Evolutionary conservation across 2,113 vertebrate genomes (phyloP).

Genomic region (Ammodytes marinus): DNA sequence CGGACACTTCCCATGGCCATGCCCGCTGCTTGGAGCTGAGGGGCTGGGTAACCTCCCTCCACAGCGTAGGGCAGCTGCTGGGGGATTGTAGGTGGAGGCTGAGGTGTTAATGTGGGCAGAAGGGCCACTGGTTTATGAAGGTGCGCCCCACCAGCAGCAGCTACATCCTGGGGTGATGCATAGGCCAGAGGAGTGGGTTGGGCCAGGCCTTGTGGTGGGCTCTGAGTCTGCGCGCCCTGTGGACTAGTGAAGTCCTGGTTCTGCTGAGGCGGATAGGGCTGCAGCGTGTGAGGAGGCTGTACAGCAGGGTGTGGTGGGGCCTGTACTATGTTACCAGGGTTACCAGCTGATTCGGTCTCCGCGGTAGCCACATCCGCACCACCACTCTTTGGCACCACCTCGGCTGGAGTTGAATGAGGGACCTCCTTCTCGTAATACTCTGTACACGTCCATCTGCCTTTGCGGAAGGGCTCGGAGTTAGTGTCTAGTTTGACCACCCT

Average conservation of each 20-base stretch:
- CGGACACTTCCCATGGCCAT: constrained; percentile 28
- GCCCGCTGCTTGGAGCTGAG: constrained; percentile 62
- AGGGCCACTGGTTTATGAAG: constrained; percentile 50
- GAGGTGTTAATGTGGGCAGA: constrained; percentile 45
- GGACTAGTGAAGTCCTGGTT: constrained; percentile 74
- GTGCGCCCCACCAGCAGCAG: constrained; percentile 74
- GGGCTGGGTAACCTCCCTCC: constrained; percentile 62
- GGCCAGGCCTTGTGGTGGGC: constrained; percentile 62
- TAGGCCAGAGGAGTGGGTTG: constrained; percentile 61
- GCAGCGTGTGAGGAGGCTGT: constrained; percentile 67
- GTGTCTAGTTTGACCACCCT: constrained; percentile 98
- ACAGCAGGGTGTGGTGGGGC: constrained; percentile 19
- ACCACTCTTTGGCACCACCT: constrained; percentile 53
- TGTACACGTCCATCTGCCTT: constrained; percentile 96
- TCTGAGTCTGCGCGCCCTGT: constrained; percentile 75
- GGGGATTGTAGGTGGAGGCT: constrained; percentile 31
- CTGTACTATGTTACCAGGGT: constrained; percentile 33
- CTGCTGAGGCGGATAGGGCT: constrained; percentile 66
- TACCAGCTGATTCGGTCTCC: constrained; percentile 78
- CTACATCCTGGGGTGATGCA: constrained; percentile 64
- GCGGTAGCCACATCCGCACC: constrained; percentile 37
- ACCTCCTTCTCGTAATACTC: constrained; percentile 97
- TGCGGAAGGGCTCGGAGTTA: constrained; percentile 94
- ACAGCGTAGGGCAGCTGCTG: constrained; percentile 67
- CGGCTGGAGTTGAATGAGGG: constrained; percentile 54